Evolutionary conservation across 2,888 invertebrate genomes (phyloP), one percentile per base, ranked within the genome.

Genomic region (Nomada ferruginata): DNA sequence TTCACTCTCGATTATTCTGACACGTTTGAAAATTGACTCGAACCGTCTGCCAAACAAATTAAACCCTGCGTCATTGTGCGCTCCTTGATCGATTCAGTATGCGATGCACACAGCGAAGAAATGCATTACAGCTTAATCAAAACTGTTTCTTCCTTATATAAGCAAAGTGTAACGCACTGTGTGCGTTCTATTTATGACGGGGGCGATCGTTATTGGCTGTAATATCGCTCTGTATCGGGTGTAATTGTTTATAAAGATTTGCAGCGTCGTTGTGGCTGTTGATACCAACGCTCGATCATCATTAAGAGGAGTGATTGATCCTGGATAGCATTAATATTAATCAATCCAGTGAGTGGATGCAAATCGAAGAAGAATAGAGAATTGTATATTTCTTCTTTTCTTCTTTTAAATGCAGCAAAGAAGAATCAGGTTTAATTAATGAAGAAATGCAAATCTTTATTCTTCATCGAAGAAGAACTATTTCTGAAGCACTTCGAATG

Each of bases 291-390:
- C 64, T 87, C 70, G 63, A 74, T 83, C 69, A 73, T 83, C 78
- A 70, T 86, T 79, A 74, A 78, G 57, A 52, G 53, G 50, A 61
- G 80, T 63, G 68, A 64, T 59, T 71, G 18, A 85, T 87, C 87
- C 85, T 86, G 86, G 90, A 84, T 91, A 71, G 71, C 89, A 52
- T n/a, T n/a, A 52, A n/a, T 18, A 29, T 29, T 29, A 0, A 29
- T 29, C 29, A 29, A 5, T 29, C 29, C 29, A 7, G 7, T 29
- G 29, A 29, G 29, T 7, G 29, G 29, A 29, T 29, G 29, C 29
- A 29, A 29, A 29, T 7, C 29, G 29, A 29, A 29, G 29, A 7
- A 29, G 29, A 29, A 29, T 5, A 5, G 29, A 7, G 7, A 29
- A 5, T 29, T 7, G 29, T 7, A 29, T 29, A 5, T 29, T 5